Conservation (phyloP, 1,140 invertebrate genomes). For the Hirudo medicinalis region DNA sequence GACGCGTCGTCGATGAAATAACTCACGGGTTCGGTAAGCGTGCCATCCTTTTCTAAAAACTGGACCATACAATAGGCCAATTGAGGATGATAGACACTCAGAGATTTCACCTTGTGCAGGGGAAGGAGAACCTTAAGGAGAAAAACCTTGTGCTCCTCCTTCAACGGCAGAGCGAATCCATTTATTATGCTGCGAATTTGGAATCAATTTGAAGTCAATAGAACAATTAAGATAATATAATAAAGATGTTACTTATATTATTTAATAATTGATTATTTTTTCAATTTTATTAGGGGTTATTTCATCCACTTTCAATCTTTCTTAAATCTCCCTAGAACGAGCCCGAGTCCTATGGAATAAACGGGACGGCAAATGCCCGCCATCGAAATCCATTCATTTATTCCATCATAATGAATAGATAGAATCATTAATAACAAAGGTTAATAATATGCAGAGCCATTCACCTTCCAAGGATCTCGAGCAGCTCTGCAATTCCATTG, state of each 20-base stretch:
- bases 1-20: constrained; percentile 14
- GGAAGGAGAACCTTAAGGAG: constrained; percentile 38
- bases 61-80: constrained; percentile 47
- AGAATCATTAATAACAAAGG: no score
- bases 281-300: no score
- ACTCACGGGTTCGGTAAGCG: constrained; percentile 41
- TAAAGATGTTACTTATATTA: no score
- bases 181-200: constrained; percentile 42
- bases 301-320: no score
- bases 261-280: no score
- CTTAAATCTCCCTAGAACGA: no score
- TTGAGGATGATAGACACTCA: constrained; percentile 43
- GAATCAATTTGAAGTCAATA: constrained; percentile 25
- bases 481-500: constrained; percentile 25
- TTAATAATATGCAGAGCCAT: no score
- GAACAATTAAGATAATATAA: no score
- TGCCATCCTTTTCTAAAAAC: constrained; percentile 46
- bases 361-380: no score
- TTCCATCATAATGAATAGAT: no score
- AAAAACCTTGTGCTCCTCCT: constrained; percentile 39
- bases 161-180: constrained; percentile 45
- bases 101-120: constrained; percentile 31
- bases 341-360: no score
- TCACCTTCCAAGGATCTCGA: constrained; percentile 40
- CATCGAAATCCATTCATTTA: no score